Evolutionary conservation across 1,140 invertebrate genomes (phyloP), one percentile per base, ranked within the genome.

Genomic region (Cydia amplana): DNA sequence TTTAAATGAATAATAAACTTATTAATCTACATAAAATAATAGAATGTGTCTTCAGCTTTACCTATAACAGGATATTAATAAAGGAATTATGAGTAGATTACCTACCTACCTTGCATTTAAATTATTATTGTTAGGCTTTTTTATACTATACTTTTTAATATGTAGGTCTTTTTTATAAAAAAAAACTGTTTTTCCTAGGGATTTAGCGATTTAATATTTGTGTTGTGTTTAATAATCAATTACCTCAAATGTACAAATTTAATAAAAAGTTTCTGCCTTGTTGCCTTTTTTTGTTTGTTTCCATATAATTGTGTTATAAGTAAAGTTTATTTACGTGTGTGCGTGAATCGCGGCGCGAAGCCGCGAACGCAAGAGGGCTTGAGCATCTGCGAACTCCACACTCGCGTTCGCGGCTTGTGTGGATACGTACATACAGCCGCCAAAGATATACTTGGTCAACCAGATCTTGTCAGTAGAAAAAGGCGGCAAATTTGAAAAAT

Each of bases 241-340:
- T 70, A 70, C 65, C 65, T 70, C 65, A 20, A 70, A 70, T 36
- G 65, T 70, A 70, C 65, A 70, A 70, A 70, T 70, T 36, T 65
- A 65, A 32, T 65, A 65, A 70, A 65, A 70, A 70, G 55, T 60
- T 60, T 60, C 49, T 51, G 18, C 20, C 55, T 60, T 60, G 55
- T 60, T 20, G 20, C n/a, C 4, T 23, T 60, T 6, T 20, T 60
- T 20, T 9, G 7, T 60, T 60, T 60, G 6, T 23, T 60, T 60
- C 20, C n/a, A 18, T 60, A 7, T 28, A 28, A 28, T 28, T 28
- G 28, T n/a, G n/a, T n/a, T n/a, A 28, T 28, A 28, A 28, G 28
- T 28, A 28, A 28, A 28, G 0, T 28, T 28, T 28, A 28, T 28
- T 28, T 28, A 28, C n/a, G n/a, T n/a, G n/a, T n/a, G n/a, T n/a